A percentile compares a stretch with the other conserved stretches of the same genome.
phyloP scores from a whole-genome alignment of 1,140 invertebrate genomes.

The Drosophila murphyi region DNA sequence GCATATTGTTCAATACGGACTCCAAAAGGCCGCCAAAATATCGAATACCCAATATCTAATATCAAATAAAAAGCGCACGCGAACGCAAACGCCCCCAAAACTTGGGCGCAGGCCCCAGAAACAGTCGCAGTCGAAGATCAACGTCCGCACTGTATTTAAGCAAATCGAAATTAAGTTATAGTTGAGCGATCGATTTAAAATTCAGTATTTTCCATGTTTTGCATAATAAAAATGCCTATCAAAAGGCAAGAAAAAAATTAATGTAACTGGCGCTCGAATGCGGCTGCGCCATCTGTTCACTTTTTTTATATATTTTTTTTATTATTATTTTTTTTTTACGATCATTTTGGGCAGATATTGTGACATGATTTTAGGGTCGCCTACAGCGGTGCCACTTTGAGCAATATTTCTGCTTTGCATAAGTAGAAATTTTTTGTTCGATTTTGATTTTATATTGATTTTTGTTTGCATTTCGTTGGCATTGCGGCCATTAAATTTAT shows the following conservation, averaged over 20 bases:
- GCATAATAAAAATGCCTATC: constrained; percentile 82
- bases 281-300: constrained; percentile 48
- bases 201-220: constrained; percentile 83
- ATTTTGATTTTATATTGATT: constrained; percentile 52
- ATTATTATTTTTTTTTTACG: constrained; percentile 9
- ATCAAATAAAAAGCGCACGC: constrained; percentile 39
- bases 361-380: constrained; percentile 80
- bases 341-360: constrained; percentile 59
- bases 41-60: constrained; percentile 9
- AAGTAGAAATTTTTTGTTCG: constrained; percentile 72
- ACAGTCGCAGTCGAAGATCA: constrained; percentile 50
- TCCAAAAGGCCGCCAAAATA: not conserved
- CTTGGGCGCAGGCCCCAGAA: constrained; percentile 22
- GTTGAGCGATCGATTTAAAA: constrained; percentile 68
- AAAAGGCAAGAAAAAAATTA: constrained; percentile 64
- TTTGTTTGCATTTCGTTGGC: constrained; percentile 80
- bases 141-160: constrained; percentile 59
- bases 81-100: constrained; percentile 39
- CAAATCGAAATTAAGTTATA: constrained; percentile 64
- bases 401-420: constrained; percentile 84
- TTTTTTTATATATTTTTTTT: constrained; percentile 23
- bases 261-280: constrained; percentile 78
- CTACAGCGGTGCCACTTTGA: constrained; percentile 62
- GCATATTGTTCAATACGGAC: constrained; percentile 61
- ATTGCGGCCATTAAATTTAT: constrained; percentile 78